Base-by-base conservation (phyloP, 2,113 vertebrate species). In the Menidia beryllina region DNA sequence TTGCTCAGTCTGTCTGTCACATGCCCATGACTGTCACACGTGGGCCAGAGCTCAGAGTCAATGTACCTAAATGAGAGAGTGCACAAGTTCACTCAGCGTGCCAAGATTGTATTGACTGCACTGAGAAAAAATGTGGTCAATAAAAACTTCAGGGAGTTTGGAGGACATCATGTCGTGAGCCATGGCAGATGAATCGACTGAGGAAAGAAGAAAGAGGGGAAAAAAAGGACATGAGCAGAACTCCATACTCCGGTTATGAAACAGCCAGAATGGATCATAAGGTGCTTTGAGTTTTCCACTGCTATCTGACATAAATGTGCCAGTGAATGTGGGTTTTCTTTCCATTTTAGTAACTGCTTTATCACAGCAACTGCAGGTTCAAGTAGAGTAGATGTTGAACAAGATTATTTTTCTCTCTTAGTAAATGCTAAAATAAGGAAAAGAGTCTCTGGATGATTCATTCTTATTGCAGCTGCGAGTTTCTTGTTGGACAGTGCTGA, bases 81-180 rank as follows among this genome's bases (percentile, higher is more conserved):
- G 62, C 61, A 58, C 10, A 23, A 55, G 39, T 36, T 63, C 23
- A 36, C 19, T 60, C 10, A 66, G 20, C 11, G 23, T 25, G 39
- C 25, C 43, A 19, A 65, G 19, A 69, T 2, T 17, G 59, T 38
- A 60, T 57, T 68, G 48, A 68, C 38, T 69, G 25, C 13, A 43
- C 9, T 23, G 54, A 54, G 12, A 34, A 26, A 69, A 62, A 65
- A 21, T 26, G 60, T 5, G 0, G 24, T 71, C 69, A 52, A 82
- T 74, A 61, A 71, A 63, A n/a, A 34, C 20, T n/a, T 55, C 30
- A 3, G 34, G 0, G 21, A 61, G 67, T 48, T n/a, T 57, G 25
- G 51, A 75, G 41, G 17, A 62, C 55, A 54, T 13, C 50, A 55
- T 61, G 58, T 45, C 0, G 26, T 66, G 38, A 72, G 51, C 39